Percentiles rank a stretch among this genome's conserved stretches.
Conservation (phyloP, 2,888 invertebrate species). For the Fragum whitleyi region DNA sequence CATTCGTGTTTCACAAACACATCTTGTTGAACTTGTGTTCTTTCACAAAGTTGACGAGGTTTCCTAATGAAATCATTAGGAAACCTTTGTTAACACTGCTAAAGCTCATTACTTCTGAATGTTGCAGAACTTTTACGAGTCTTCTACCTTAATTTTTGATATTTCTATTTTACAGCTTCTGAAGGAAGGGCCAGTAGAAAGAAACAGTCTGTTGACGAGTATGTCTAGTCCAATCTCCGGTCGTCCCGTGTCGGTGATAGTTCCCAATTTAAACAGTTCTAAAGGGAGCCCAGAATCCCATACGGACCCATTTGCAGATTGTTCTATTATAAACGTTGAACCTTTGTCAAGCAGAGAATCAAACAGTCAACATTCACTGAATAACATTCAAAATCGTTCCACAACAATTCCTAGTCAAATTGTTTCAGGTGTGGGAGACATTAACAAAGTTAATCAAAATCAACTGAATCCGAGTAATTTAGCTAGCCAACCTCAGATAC, state of each 20-base stretch:
- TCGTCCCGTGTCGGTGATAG: slow-evolving; percentile 67
- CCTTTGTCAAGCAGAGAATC: neutral
- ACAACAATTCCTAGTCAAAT: neutral
- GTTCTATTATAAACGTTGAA: neutral
- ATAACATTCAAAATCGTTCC: neutral
- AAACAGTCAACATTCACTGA: neutral
- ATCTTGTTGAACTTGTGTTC: too few relatives aligned
- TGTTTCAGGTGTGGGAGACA: neutral
- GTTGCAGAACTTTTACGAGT: too few relatives aligned
- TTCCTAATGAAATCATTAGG: too few relatives aligned
- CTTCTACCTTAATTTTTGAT: too few relatives aligned
- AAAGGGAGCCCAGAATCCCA: neutral
- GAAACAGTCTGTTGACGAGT: neutral
- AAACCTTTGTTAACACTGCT: too few relatives aligned
- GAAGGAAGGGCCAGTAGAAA: slow-evolving; percentile 59
- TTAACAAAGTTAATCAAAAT: neutral
- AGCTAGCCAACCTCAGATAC: slow-evolving; percentile 16
- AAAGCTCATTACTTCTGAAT: too few relatives aligned
- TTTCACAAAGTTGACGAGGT: too few relatives aligned
- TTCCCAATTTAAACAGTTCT: slow-evolving; percentile 39
- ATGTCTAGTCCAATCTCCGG: neutral
- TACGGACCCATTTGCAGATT: neutral
- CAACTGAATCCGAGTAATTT: neutral
- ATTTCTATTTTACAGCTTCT: slow-evolving; percentile 64
- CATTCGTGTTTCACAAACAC: too few relatives aligned